A percentile compares a stretch with the other conserved stretches of the same genome.
These are phyloP conservation scores for Lateolabrax maculatus DNA, from an alignment of 2,797 vertebrate species.

Conservation along the genomic window DNA sequence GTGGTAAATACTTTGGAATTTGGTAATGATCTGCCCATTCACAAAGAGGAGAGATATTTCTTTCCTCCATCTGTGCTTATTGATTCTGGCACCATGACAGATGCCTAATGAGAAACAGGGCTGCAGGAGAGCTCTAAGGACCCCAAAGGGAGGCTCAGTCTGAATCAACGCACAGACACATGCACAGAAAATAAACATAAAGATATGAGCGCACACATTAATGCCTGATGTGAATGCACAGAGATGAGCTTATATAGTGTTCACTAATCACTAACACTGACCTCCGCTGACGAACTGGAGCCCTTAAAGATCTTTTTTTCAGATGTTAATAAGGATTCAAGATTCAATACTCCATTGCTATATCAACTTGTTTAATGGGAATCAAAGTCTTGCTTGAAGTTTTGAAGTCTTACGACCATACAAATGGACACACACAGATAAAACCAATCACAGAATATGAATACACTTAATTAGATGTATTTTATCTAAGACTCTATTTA, in stretches of 20 bases:
- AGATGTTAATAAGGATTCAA: conserved; percentile 16
- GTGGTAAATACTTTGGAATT: conserved; percentile 83
- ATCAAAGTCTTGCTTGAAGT: background rate
- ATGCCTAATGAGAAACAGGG: conserved; percentile 84
- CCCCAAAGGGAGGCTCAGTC: conserved; percentile 67
- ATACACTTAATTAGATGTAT: background rate
- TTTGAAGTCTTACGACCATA: too few relatives aligned
- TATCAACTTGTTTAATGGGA: background rate
- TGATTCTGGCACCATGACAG: conserved; percentile 85
- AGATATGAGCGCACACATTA: conserved; percentile 29
- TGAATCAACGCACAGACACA: conserved; percentile 61
- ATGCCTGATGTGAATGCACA: background rate
- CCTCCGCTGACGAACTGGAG: background rate
- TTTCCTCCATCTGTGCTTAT: conserved; percentile 79
- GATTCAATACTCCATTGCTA: background rate
- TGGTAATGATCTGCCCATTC: conserved; percentile 80
- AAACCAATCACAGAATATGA: background rate
- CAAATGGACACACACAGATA: background rate
- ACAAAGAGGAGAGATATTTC: conserved; percentile 63
- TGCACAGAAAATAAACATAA: conserved; percentile 50
- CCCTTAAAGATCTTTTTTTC: conserved; percentile 6
- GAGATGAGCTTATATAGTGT: conserved; percentile 16
- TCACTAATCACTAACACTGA: conserved; percentile 7
- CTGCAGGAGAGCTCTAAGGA: conserved; percentile 74
- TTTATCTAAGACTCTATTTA: background rate